Evolutionary conservation across 2,797 vertebrate genomes (phyloP), one percentile per base, ranked within the genome.

Genomic region (Semotilus atromaculatus): DNA sequence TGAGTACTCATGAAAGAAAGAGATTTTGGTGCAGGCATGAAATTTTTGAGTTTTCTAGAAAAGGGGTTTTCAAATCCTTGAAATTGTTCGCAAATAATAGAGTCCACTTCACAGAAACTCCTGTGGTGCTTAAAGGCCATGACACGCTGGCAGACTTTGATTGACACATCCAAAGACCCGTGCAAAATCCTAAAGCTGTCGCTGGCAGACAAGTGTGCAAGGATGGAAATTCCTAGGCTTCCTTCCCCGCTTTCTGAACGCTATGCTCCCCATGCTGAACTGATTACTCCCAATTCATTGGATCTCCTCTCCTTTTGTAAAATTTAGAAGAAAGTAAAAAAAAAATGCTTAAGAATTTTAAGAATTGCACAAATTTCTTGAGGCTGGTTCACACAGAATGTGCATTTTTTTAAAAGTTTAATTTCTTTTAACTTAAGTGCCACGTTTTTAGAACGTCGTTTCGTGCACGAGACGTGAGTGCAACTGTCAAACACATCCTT

Each of bases 141-240:
- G 79, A 74, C 85, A 81, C 48, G 68, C 53, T 80, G 74, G 67
- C 36, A 76, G 55, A 64, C 48, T 85, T 80, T 88, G 85, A 87
- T 21, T 85, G 85, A 81, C 80, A 82, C 72, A 43, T 75, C 72
- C 38, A 85, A 36, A 62, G 80, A 83, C 31, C 58, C 70, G 80
- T 80, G 60, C 77, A 64, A 84, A 86, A 85, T 31, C 31, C 36
- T 75, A 67, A 78, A 58, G n/a, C 75, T 76, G 62, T n/a, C 18
- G 26, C 82, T 82, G 66, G 48, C 73, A 78, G 86, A 45, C 18
- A 58, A 73, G 31, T 73, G 81, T 73, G 51, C 36, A 23, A 55
- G 45, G 76, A 86, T 80, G 83, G 84, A 88, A 88, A 88, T 88
- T 84, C 81, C 73, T 72, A 66, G 48, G 71, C 79, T 88, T 86